Evolutionary conservation across 2,888 invertebrate genomes (phyloP).

Genomic region (Polylopha cassiicola): DNA sequence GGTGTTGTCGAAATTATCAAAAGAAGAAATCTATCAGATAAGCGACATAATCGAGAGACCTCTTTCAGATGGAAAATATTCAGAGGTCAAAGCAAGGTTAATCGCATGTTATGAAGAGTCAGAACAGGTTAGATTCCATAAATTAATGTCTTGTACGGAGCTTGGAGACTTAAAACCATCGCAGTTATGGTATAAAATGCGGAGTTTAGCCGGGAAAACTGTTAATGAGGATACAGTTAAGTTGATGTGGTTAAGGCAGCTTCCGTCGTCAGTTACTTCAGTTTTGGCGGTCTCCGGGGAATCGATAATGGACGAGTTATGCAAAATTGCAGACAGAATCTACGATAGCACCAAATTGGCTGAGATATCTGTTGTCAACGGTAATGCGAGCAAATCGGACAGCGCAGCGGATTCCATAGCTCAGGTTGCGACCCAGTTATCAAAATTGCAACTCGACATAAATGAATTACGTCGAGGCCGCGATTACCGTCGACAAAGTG

Average conservation of each 20-base stretch:
- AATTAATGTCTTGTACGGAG: background rate
- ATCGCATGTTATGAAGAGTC: background rate
- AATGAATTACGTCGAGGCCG: background rate
- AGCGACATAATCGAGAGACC: too few species aligned
- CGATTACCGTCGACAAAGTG: background rate
- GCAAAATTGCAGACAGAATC: background rate
- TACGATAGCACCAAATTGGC: background rate
- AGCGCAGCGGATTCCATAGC: background rate
- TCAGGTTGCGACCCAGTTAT: background rate
- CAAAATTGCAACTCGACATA: background rate
- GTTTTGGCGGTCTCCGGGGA: background rate
- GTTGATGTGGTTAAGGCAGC: background rate
- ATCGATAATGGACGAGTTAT: background rate
- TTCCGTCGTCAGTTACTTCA: too few species aligned
- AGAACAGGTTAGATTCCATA: background rate
- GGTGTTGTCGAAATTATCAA: conserved; percentile 1
- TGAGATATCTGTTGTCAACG: background rate
- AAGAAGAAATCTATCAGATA: background rate
- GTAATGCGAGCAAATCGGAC: background rate
- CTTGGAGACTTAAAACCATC: background rate
- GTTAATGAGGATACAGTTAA: background rate
- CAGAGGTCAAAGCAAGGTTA: too few species aligned
- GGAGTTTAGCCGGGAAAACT: background rate
- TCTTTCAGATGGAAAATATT: too few species aligned
- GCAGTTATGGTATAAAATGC: background rate